Conservation (phyloP, 2,888 invertebrate genomes). For the Agrotis puta region DNA sequence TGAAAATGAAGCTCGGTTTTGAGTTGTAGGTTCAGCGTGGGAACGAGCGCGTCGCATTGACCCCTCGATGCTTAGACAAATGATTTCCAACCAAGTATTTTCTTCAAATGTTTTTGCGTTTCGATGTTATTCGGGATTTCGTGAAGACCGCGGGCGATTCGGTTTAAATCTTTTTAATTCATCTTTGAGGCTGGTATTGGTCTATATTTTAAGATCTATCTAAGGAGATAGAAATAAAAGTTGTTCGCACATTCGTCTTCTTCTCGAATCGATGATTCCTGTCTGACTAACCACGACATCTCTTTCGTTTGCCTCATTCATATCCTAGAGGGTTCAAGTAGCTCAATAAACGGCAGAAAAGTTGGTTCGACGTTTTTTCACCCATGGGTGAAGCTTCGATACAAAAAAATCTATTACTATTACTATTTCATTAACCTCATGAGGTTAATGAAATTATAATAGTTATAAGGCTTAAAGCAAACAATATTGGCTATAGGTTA, state of each 20-base stretch:
- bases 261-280: no score
- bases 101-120: conserved; percentile 79
- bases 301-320: no score
- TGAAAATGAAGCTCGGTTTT: conserved; percentile 61
- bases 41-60: conserved; percentile 87
- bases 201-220: background rate
- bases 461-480: no score
- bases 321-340: no score
- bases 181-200: conserved; percentile 9
- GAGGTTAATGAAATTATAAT: no score
- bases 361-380: no score
- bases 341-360: background rate
- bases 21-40: conserved; percentile 83
- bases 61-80: conserved; percentile 88
- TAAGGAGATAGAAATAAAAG: background rate
- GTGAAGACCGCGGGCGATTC: conserved; percentile 46
- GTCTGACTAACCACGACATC: no score
- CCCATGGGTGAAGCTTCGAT: no score
- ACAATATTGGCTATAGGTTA: background rate
- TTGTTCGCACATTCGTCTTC: no score
- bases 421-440: no score
- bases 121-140: conserved; percentile 52
- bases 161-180: conserved; percentile 33
- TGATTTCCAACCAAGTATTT: conserved; percentile 85
- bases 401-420: no score